These are phyloP conservation scores for Tenrec ecaudatus DNA, from an alignment of 2,113 vertebrate species.

Conservation along the genomic window DNA sequence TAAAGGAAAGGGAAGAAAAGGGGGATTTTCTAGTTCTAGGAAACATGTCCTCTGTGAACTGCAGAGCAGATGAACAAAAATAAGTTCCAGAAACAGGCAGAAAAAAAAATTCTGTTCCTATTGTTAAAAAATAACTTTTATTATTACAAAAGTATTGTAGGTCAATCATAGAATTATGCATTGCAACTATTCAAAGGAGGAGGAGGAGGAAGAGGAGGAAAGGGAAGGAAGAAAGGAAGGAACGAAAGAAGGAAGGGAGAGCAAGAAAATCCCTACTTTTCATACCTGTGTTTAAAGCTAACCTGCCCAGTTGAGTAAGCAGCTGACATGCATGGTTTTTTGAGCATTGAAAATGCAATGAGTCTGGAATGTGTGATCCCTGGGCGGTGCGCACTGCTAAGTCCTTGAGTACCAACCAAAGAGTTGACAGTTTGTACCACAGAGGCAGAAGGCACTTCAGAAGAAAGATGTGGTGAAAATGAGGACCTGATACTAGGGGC, in stretches of 20 bases:
- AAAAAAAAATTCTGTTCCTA: background rate
- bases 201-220: background rate
- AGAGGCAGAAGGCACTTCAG: background rate
- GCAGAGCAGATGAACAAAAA: background rate
- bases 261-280: background rate
- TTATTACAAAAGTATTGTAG: background rate
- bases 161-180: background rate
- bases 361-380: background rate
- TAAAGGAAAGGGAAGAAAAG: background rate
- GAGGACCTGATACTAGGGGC: too few species aligned
- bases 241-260: background rate
- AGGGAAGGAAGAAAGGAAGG: background rate
- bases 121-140: slow-evolving; percentile 28
- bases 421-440: background rate
- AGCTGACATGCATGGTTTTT: background rate
- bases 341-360: background rate
- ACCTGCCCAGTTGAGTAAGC: background rate
- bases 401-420: background rate
- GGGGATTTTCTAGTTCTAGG: background rate
- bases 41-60: background rate
- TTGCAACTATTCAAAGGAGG: background rate
- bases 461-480: too few species aligned
- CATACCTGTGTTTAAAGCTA: background rate
- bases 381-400: background rate
- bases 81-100: background rate